Evolutionary conservation across 2,113 vertebrate genomes (phyloP).

Genomic region (Phalacrocorax pelagicus): DNA sequence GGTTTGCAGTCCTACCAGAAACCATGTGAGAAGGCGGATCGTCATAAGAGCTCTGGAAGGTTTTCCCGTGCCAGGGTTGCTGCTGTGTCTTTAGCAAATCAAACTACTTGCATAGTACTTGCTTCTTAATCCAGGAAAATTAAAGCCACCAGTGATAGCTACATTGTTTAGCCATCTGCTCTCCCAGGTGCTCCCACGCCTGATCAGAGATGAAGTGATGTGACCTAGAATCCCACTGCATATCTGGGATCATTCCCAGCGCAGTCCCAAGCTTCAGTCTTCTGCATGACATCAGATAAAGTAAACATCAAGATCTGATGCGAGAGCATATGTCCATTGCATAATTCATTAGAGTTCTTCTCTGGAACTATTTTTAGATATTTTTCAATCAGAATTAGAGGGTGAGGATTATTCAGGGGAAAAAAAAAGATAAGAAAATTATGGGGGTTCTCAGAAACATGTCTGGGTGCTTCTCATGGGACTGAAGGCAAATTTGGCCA

Average conservation of each 20-base stretch:
- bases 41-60: not conserved
- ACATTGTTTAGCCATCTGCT: slow-evolving; percentile 57
- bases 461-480: not conserved
- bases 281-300: slow-evolving; percentile 7
- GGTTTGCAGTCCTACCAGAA: not conserved
- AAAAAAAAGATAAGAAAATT: not conserved
- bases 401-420: not conserved
- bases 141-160: slow-evolving; percentile 25
- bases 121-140: slow-evolving; percentile 63
- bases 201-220: slow-evolving; percentile 1
- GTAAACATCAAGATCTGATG: not conserved
- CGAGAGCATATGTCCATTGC: not conserved
- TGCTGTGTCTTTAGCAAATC: slow-evolving; percentile 29
- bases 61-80: not conserved
- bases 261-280: not conserved
- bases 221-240: slow-evolving; percentile 20
- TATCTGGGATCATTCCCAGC: slow-evolving; percentile 22
- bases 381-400: not conserved
- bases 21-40: not conserved
- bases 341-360: slow-evolving; percentile 12
- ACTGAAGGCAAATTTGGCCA: not conserved
- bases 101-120: not conserved
- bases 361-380: not conserved
- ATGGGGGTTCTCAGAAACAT: not conserved
- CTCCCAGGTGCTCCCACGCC: slow-evolving; percentile 36